Evolutionary conservation across 2,888 invertebrate species (phyloP), one percentile per base, ranked within the genome.

Genomic region (Clitarchus hookeri): DNA sequence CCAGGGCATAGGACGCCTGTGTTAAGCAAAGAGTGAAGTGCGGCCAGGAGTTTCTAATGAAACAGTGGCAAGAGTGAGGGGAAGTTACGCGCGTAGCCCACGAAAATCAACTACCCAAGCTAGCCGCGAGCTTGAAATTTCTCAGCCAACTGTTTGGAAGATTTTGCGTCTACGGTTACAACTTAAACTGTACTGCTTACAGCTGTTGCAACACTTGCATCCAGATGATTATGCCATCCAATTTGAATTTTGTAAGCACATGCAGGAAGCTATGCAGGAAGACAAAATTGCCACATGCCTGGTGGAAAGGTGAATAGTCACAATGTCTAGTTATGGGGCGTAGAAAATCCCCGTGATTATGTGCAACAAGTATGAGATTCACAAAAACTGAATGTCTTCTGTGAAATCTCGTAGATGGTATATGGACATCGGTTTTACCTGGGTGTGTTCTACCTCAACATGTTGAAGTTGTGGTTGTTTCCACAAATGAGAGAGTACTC

Each of bases 41-140:
- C 48, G 12, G 48, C 48, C 48, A 48, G 48, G 12, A 9, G 48
- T 48, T 48, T 48, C 48, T 6, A 44, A 80, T 6, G 80, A 25
- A 80, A 80, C 80, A 80, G 80, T 80, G 13, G 36, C 8, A 26
- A 80, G 80, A 80, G 80, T 80, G 26, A 36, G 36, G 19, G 36
- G n/a, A 16, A 26, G 80, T 80, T 80, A 16, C 26, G 80, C 27
- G 26, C 80, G 13, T 80, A 80, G 13, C 27, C 13, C 80, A 80
- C 78, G 19, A 80, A 80, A 80, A 36, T 80, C 80, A 80, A 36
- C 80, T 12, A 26, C 9, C 27, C 80, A 26, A 9, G 80, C 80
- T 13, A 80, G 36, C 19, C 80, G 16, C 19, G 80, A 80, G 19
- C 80, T 80, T 80, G 80, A 25, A 36, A 80, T 80, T 8, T 25